A percentile compares a stretch with the other conserved stretches of the same genome.
Evolutionary conservation across 2,888 invertebrate genomes (phyloP).

Genomic region (Busseola fusca): DNA sequence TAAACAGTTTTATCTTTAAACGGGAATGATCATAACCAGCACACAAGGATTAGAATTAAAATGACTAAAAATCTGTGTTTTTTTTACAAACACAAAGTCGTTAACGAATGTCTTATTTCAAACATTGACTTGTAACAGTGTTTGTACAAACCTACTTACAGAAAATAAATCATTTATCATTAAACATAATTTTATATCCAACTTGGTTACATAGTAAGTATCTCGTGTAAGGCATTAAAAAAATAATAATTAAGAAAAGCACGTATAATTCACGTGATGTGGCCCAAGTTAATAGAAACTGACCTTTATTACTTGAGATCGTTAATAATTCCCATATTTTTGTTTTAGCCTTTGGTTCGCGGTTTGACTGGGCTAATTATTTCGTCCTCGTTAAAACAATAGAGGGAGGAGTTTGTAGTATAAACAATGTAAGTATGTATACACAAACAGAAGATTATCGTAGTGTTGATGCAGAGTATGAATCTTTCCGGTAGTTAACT

Average conservation of each 20-base stretch:
- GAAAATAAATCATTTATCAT: too few relatives aligned
- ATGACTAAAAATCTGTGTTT: background rate
- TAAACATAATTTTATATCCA: background rate
- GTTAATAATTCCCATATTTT: conserved; percentile 32
- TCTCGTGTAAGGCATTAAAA: conserved; percentile 9
- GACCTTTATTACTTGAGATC: conserved; percentile 16
- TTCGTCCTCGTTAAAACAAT: conserved; percentile 53
- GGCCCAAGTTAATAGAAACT: background rate
- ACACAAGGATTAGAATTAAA: background rate
- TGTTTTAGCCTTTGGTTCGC: conserved; percentile 29
- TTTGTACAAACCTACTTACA: too few relatives aligned
- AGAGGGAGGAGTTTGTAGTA: conserved; percentile 24
- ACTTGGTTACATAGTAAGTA: conserved; percentile 6
- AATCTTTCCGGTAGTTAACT: conserved; percentile 42
- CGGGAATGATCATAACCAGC: background rate
- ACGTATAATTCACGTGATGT: conserved; percentile 4
- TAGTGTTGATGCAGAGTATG: conserved; percentile 40
- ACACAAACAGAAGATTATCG: conserved; percentile 49
- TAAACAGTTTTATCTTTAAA: background rate
- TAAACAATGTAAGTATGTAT: conserved; percentile 21
- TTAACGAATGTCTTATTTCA: too few relatives aligned
- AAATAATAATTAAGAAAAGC: background rate
- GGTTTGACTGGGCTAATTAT: conserved; percentile 29
- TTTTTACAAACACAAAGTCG: background rate
- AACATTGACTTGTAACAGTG: too few relatives aligned